Base-by-base conservation (phyloP, 2,797 vertebrate species). In the Pseudochirops cupreus region DNA sequence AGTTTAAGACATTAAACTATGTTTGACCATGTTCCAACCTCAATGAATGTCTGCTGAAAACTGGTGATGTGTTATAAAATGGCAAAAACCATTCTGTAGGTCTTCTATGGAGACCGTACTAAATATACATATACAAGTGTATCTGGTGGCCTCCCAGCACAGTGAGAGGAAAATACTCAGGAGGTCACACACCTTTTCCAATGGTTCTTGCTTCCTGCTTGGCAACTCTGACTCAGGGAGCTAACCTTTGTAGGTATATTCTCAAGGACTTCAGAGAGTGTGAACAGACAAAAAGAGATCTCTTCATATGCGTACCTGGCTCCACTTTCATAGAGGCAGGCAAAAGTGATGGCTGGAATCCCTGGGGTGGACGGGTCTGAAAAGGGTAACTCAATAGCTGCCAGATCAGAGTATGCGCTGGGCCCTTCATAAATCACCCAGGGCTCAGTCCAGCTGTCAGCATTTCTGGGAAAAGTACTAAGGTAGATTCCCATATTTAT, bases 351-450 rank as follows among this genome's bases (percentile, higher is more conserved):
- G 5, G 98, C 98, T 0, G 98, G 98, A 5, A 98, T 94, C 0
- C 98, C 98, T 0, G 97, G 54, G 53, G 98, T 90, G 0, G 96
- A 94, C 16, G 95, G 39, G 16, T 98, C 98, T 0, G 53, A 46
- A 92, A 93, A 97, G 0, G 98, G 97, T 95, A 99, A 96, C 97
- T 99, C 99, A 14, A 99, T 31, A 87, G 99, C 99, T 0, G 99
- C 99, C 97, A 99, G 98, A 98, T 99, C 99, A 0, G 99, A 99
- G 98, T 99, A 99, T 29, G 99, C 99, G 0, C 99, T 99, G 3
- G 99, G 99, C 31, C 99, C 99, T 96, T 99, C 98, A 0, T 99
- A 99, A 97, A 99, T 99, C 92, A 99, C 98, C 99, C 99, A 99
- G 1, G 99, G 99, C 91, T 99, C 99, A 0, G 98, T 99, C 99